Evolutionary conservation across 2,113 vertebrate genomes (phyloP), one percentile per base, ranked within the genome.

Genomic region (Cercopithecus mona): DNA sequence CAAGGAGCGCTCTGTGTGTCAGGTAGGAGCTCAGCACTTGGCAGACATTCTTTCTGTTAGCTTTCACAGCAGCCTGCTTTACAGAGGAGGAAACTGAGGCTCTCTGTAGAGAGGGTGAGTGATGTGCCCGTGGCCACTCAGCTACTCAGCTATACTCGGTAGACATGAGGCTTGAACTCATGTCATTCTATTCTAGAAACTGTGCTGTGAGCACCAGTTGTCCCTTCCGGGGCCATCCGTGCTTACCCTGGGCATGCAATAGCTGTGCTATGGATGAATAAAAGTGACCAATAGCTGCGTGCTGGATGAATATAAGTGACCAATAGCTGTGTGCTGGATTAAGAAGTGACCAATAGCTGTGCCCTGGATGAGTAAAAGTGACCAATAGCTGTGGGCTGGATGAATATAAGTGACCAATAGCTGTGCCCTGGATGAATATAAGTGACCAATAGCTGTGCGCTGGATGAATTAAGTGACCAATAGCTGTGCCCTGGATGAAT

Each of bases 321-420:
- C 64, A 68, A 13, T 6, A 6, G 27, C 11, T 64, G 61, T 0
- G 2, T 0, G 0, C 11, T 5, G 0, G 27, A 22, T 64, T 2
- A 4, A 1, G 4, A 30, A 61, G 59, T 61, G 10, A 61, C 25
- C 25, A 61, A 5, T 30, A 5, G 25, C 11, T 30, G 59, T 13
- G 11, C 40, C 1, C 11, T 5, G 0, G 27, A 22, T 64, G 61
- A 64, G 13, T 2, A 4, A 1, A 30, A 61, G 59, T 61, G 10
- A 61, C 25, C 25, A 61, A 5, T 30, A 5, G 25, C 11, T 30
- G 59, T 13, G 4, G 0, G 0, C 59, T 1, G 3, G 59, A 4
- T 61, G 57, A 25, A 25, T 3, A 9, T 4, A 40, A 27, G 59
- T 61, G 23, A 61, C 59, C 59, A 61, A 10, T 11, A 1, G 59